These are phyloP conservation scores for Macrosteles quadrilineatus DNA, from an alignment of 1,140 invertebrate species.

Conservation along the genomic window DNA sequence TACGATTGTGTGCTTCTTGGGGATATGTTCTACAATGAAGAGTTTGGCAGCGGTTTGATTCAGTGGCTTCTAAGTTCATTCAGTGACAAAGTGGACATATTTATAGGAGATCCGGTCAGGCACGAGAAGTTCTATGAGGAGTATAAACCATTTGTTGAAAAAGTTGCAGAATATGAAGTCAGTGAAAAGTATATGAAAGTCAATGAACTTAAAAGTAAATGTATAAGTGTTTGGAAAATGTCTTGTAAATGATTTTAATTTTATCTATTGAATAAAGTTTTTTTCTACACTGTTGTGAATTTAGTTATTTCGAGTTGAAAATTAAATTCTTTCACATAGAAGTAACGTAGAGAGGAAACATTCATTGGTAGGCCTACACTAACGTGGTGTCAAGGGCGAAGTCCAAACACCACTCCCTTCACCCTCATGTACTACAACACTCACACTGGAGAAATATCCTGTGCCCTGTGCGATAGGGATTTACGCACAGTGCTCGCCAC, in stretches of 20 bases:
- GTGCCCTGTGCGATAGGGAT: too few relatives aligned
- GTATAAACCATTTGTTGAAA: neutral
- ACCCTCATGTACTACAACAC: too few relatives aligned
- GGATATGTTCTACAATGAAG: constrained; percentile 60
- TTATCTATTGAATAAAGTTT: too few relatives aligned
- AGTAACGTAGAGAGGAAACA: too few relatives aligned
- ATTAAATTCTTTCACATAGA: too few relatives aligned
- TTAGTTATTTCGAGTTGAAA: too few relatives aligned
- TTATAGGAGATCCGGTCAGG: constrained; percentile 51
- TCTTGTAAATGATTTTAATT: neutral
- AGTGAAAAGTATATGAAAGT: neutral
- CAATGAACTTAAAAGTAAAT: neutral
- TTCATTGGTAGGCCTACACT: too few relatives aligned
- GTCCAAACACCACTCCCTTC: too few relatives aligned
- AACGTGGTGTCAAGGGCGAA: too few relatives aligned
- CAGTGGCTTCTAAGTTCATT: constrained; percentile 51
- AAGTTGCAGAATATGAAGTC: neutral
- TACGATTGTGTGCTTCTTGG: constrained; percentile 56
- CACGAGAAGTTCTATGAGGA: constrained; percentile 35
- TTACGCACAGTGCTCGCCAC: too few relatives aligned
- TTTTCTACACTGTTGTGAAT: too few relatives aligned
- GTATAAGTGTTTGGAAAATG: neutral
- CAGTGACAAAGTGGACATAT: constrained; percentile 46
- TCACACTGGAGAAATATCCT: too few relatives aligned
- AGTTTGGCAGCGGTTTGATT: constrained; percentile 51